phyloP scores from a whole-genome alignment of 2,888 invertebrate species.

The Brachyopa scutellaris region DNA sequence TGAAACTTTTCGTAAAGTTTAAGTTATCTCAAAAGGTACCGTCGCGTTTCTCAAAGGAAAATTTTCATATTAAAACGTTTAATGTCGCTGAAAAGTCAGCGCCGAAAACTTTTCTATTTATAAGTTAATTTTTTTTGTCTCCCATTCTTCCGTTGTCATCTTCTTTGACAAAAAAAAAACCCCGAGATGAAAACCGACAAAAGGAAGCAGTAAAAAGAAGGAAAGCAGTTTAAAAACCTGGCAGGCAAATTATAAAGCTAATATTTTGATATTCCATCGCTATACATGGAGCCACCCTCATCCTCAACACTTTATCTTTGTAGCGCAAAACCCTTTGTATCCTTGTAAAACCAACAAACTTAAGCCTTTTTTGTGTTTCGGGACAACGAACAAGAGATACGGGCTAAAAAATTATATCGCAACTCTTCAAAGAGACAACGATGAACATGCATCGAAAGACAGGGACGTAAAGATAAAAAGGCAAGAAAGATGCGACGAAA shows the following conservation, averaged over 20 bases:
- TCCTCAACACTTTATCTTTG: background rate
- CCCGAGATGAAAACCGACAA: background rate
- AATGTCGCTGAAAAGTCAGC: slow-evolving; percentile 58
- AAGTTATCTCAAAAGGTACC: slow-evolving; percentile 38
- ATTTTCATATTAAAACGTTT: slow-evolving; percentile 70
- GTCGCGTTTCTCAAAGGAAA: slow-evolving; percentile 45
- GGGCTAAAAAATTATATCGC: slow-evolving; percentile 39
- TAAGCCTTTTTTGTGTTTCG: slow-evolving; percentile 52
- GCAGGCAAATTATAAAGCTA: slow-evolving; percentile 66
- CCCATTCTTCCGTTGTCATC: slow-evolving; percentile 13
- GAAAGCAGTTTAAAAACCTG: slow-evolving; percentile 31
- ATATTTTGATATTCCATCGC: slow-evolving; percentile 65
- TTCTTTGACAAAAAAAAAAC: slow-evolving; percentile 23
- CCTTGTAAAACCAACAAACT: slow-evolving; percentile 60
- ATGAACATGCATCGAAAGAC: slow-evolving; percentile 23
- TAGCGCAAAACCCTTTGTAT: slow-evolving; percentile 50
- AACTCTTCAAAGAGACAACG: slow-evolving; percentile 59
- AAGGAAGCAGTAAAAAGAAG: slow-evolving; percentile 13
- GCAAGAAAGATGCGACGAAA: slow-evolving; percentile 32
- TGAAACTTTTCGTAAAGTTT: slow-evolving; percentile 47
- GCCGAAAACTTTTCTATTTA: slow-evolving; percentile 67
- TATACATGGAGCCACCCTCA: background rate
- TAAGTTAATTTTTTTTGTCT: slow-evolving; percentile 51
- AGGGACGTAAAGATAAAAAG: slow-evolving; percentile 1
- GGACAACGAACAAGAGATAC: slow-evolving; percentile 49